These are phyloP conservation scores for Lasius fuliginosus DNA, from an alignment of 2,888 invertebrate species.

Conservation along the genomic window DNA sequence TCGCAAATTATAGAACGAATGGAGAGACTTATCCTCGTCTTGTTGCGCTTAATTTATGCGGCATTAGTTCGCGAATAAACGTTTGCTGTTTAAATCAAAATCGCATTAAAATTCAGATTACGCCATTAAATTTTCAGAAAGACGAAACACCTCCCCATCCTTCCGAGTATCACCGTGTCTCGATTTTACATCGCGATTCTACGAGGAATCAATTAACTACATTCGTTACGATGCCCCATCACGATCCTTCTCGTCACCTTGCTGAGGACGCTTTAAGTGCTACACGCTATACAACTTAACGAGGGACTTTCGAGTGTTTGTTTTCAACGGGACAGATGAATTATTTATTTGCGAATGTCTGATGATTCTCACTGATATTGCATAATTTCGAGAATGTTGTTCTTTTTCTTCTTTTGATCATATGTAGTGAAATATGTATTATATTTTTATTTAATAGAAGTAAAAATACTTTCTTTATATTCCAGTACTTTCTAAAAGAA, in stretches of 20 bases:
- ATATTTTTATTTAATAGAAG: conserved; percentile 1
- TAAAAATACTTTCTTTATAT: not conserved
- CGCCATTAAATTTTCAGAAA: conserved; percentile 50
- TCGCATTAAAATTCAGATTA: conserved; percentile 55
- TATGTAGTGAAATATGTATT: not conserved
- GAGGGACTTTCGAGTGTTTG: conserved; percentile 42
- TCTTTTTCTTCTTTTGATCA: conserved; percentile 22
- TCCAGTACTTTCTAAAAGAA: not conserved
- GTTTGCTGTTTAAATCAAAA: conserved; percentile 38
- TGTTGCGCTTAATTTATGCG: conserved; percentile 16
- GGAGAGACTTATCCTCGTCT: not conserved
- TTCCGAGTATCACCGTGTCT: not conserved
- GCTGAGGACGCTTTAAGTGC: conserved; percentile 43
- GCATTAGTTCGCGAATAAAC: conserved; percentile 18
- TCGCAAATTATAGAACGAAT: conserved; percentile 11
- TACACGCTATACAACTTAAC: conserved; percentile 39
- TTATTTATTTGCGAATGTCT: conserved; percentile 54
- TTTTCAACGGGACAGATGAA: conserved; percentile 41
- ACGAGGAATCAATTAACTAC: conserved; percentile 55
- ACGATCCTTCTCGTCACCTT: conserved; percentile 28
- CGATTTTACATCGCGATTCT: conserved; percentile 49
- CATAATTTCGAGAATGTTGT: conserved; percentile 41
- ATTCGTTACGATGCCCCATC: conserved; percentile 44
- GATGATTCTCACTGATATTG: conserved; percentile 39
- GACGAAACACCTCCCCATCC: not conserved